Conservation (phyloP, 2,797 vertebrate genomes). For the Acomys russatus region DNA sequence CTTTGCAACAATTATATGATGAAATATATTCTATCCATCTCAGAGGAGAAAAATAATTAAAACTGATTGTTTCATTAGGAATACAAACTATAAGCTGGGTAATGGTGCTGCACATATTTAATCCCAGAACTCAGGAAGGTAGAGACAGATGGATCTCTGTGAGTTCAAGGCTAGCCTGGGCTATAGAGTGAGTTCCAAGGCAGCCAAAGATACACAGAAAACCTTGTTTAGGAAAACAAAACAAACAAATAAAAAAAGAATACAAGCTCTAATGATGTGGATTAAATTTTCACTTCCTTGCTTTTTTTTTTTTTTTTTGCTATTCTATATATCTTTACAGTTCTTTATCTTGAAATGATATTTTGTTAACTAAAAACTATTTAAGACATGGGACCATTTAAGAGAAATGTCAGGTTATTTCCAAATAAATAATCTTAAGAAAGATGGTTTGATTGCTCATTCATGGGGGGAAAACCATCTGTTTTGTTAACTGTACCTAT, state of each 20-base stretch:
- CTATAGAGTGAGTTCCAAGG: too few species aligned
- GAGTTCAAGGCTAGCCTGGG: too few species aligned
- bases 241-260: too few species aligned
- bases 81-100: background rate
- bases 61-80: background rate
- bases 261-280: background rate
- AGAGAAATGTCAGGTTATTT: background rate
- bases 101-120: too few species aligned
- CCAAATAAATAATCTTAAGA: conserved; percentile 12
- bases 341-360: background rate
- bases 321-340: background rate
- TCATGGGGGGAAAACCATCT: background rate
- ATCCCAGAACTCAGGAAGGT: too few species aligned
- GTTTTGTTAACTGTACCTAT: background rate
- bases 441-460: conserved; percentile 12
- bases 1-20: background rate
- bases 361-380: background rate
- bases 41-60: background rate
- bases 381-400: conserved; percentile 25
- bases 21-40: background rate
- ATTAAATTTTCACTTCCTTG: background rate
- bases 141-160: too few species aligned
- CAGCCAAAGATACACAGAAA: too few species aligned
- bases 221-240: too few species aligned
- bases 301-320: background rate